Conservation (phyloP, 2,888 invertebrate genomes). For the Conistra vaccinii region DNA sequence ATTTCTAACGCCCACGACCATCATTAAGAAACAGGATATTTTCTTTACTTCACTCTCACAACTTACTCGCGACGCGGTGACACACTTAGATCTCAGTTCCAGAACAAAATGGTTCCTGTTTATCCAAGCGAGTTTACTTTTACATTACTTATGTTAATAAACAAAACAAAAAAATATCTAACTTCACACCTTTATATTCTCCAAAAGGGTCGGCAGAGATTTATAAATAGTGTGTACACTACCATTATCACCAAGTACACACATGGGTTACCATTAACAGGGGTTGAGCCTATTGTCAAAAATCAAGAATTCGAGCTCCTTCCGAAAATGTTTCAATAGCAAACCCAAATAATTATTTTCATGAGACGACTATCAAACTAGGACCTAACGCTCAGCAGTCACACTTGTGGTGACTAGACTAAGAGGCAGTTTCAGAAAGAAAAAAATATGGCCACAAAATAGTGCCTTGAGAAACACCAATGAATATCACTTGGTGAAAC, state of each 20-base stretch:
- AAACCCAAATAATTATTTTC: too few species aligned
- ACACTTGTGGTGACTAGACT: neutral
- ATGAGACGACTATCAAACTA: neutral
- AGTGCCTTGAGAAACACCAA: conserved; percentile 6
- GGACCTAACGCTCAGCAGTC: neutral
- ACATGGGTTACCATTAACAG: too few species aligned
- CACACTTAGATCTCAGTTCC: conserved; percentile 36
- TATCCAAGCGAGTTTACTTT: neutral
- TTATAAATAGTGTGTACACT: neutral
- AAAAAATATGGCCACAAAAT: neutral
- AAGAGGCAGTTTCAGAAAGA: too few species aligned
- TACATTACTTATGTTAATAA: neutral
- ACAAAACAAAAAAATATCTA: neutral
- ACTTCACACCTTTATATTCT: neutral
- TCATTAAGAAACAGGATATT: conserved; percentile 59
- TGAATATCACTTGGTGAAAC: neutral
- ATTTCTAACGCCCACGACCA: conserved; percentile 56
- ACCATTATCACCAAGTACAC: neutral
- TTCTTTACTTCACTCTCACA: conserved; percentile 58
- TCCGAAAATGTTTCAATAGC: neutral
- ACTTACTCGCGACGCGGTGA: conserved; percentile 30
- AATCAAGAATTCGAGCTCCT: neutral
- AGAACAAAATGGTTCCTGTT: conserved; percentile 26
- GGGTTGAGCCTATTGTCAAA: neutral
- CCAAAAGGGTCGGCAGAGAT: neutral